phyloP scores from a whole-genome alignment of 2,797 vertebrate genomes.

The Ctenosaura bakeri region DNA sequence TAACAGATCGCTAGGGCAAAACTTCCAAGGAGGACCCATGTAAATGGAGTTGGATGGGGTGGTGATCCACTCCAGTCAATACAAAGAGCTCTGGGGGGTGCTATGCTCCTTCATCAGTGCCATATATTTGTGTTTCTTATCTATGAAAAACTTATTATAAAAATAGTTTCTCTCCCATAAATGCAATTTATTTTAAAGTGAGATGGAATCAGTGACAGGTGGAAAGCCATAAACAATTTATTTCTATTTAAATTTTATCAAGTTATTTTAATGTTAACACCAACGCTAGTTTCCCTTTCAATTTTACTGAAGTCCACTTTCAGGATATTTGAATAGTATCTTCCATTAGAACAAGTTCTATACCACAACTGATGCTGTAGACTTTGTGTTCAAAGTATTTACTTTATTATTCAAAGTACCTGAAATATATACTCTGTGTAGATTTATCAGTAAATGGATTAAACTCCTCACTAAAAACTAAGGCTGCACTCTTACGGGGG shows the following conservation, averaged over 20 bases:
- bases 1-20: conserved; percentile 24
- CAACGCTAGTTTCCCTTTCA: background rate
- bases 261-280: background rate
- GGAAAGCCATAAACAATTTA: background rate
- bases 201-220: background rate
- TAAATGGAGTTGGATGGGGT: background rate
- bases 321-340: rapidly evolving
- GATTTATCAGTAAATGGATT: conserved; percentile 33
- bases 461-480: background rate
- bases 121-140: background rate
- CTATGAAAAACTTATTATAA: background rate
- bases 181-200: background rate
- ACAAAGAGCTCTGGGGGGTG: background rate
- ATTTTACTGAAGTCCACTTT: conserved; percentile 16
- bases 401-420: conserved; percentile 35
- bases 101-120: background rate
- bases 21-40: conserved; percentile 36
- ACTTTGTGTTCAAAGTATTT: background rate
- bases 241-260: background rate
- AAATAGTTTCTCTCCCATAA: background rate
- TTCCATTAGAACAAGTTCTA: conserved; percentile 41
- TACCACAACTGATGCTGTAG: background rate
- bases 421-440: conserved; percentile 23
- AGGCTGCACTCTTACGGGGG: background rate
- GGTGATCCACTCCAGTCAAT: conserved; percentile 9